Evolutionary conservation across 2,113 vertebrate species (phyloP).

Genomic region (Candoia aspera): DNA sequence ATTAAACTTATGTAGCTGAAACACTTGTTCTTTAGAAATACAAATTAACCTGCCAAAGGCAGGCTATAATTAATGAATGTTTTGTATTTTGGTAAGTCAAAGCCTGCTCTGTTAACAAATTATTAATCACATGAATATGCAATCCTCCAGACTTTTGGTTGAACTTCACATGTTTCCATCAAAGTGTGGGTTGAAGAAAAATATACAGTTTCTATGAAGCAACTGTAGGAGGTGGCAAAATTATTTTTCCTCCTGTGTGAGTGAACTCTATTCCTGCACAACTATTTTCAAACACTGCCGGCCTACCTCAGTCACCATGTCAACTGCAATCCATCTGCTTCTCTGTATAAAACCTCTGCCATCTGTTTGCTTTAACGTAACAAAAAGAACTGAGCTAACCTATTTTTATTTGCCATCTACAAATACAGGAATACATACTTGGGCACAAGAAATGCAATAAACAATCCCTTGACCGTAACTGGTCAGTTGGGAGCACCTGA

Average conservation of each 20-base stretch:
- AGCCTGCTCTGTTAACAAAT: not conserved
- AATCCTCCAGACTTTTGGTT: not conserved
- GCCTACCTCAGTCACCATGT: not conserved
- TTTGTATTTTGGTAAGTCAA: not conserved
- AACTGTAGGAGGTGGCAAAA: not conserved
- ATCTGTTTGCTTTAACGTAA: slow-evolving; percentile 7
- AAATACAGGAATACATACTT: not conserved
- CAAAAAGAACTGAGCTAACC: slow-evolving; percentile 1
- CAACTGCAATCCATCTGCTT: slow-evolving; percentile 4
- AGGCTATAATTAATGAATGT: not conserved
- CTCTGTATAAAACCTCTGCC: not conserved
- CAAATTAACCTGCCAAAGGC: not conserved
- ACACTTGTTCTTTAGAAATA: not conserved
- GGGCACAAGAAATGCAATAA: slow-evolving; percentile 27
- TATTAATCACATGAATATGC: not conserved
- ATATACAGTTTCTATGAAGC: not conserved
- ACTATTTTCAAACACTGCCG: slow-evolving; percentile 24
- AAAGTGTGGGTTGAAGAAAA: slow-evolving; percentile 1
- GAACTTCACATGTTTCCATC: not conserved
- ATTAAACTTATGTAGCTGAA: not conserved
- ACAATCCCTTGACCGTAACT: not conserved
- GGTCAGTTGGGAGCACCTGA: not conserved
- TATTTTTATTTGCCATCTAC: slow-evolving; percentile 13
- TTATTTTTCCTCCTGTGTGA: not conserved
- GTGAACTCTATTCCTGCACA: not conserved